Evolutionary conservation across 2,888 invertebrate species (phyloP), one percentile per base, ranked within the genome.

Genomic region (Schizaphis graminum): DNA sequence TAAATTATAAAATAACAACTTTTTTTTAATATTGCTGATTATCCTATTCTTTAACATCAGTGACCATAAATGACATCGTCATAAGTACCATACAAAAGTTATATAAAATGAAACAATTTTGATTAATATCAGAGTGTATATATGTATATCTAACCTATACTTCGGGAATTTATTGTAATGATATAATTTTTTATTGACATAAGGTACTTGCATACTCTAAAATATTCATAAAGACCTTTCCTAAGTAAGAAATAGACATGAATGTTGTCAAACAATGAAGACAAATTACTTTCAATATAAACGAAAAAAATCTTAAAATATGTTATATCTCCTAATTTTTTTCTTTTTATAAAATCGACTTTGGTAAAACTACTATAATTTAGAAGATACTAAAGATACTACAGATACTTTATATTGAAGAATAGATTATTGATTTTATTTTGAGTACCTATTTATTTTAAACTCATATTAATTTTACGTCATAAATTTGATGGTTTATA

Each of bases 1-100:
- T 77, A 77, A 77, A 35, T 77, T 77, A 77, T 77, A 35, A 77
- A 77, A 77, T 77, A 77, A 35, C 77, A 77, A 77, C 77, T 35
- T 77, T 77, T n/a, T 47, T 35, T 67, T 67, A n/a, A 35, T 77
- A 21, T 77, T 16, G 21, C 35, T 35, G 35, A 77, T 35, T 77
- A 77, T 77, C 21, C 21, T 21, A 35, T 41, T 35, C 35, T 77
- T 35, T 77, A 77, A 77, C 35, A 77, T 77, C 77, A 41, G 77
- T 77, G 21, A 3, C 21, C 77, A 77, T 77, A 77, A 35, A 77
- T 77, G 77, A 3, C 77, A 21, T 77, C 21, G 35, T 21, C 21
- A 77, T 35, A 77, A 77, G 21, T 77, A 21, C 8, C 3, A 35
- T 35, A 21, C 7, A 35, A 11, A 21, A 41, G 77, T 35, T 77